Evolutionary conservation across 2,797 vertebrate species (phyloP).

Genomic region (Okamejei kenojei): DNA sequence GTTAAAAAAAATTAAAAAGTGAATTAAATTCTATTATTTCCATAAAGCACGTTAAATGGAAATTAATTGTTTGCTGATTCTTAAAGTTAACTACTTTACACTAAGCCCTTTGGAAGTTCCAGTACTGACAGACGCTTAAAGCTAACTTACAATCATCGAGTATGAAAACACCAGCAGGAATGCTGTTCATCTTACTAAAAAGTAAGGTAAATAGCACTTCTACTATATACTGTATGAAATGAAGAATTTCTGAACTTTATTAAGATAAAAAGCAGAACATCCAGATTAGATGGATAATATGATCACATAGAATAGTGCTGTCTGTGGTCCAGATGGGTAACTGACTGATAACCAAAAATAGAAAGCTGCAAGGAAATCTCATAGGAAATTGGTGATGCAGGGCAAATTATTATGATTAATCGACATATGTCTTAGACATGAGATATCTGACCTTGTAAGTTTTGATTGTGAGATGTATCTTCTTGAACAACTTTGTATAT

Average conservation of each 20-base stretch:
- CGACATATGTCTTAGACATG: not conserved
- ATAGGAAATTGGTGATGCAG: not conserved
- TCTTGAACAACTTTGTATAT: not conserved
- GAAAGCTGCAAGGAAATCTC: slow-evolving; percentile 1
- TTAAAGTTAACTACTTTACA: not conserved
- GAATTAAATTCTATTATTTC: not conserved
- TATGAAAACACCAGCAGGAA: not conserved
- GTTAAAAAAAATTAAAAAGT: not conserved
- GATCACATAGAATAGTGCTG: not conserved
- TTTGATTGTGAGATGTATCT: not conserved
- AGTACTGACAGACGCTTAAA: not conserved
- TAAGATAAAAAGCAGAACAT: not conserved
- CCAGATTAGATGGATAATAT: not conserved
- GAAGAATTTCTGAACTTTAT: not conserved
- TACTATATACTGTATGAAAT: not conserved
- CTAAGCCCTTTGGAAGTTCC: not conserved
- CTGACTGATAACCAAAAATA: not conserved
- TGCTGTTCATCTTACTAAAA: not conserved
- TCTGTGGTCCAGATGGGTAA: not conserved
- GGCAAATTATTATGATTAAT: not conserved
- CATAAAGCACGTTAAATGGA: not conserved
- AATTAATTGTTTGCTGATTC: not conserved
- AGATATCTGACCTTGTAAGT: not conserved
- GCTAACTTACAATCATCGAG: not conserved
- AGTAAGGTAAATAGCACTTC: not conserved